A percentile compares a stretch with the other conserved stretches of the same genome.
These are phyloP conservation scores for Apus apus DNA, from an alignment of 2,113 vertebrate species.

Conservation along the genomic window DNA sequence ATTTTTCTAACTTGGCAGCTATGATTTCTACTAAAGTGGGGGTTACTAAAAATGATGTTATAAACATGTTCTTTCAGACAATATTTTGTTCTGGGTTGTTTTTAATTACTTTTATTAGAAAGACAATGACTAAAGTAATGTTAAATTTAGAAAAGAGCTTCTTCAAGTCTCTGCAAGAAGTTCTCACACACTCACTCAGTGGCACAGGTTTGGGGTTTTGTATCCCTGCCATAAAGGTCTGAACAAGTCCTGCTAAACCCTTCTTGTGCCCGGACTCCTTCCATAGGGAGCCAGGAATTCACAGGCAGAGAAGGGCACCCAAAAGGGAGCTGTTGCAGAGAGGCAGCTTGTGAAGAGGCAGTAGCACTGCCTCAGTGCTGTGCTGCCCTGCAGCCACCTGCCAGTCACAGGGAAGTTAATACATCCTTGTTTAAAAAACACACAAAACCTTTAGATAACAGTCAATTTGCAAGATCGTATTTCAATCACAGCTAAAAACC, in stretches of 20 bases:
- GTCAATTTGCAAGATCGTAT: neutral
- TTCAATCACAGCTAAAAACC: neutral
- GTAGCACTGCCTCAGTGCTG: neutral
- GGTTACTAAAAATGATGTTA: neutral
- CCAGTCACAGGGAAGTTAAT: neutral
- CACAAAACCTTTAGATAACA: neutral
- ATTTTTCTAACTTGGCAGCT: conserved; percentile 15
- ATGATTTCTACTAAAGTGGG: neutral
- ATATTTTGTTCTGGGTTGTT: neutral
- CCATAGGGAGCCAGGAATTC: neutral
- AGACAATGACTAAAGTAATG: neutral
- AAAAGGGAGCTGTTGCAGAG: neutral
- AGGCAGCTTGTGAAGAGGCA: neutral
- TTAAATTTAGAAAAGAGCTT: neutral
- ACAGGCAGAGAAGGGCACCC: neutral
- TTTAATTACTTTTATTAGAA: neutral
- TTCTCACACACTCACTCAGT: neutral
- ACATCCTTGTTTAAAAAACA: neutral
- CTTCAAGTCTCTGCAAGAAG: neutral
- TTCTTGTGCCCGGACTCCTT: neutral
- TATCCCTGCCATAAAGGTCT: neutral
- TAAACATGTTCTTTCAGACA: neutral
- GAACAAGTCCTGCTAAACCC: neutral
- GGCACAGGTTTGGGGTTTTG: neutral
- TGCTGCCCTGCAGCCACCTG: neutral